Evolutionary conservation across 2,797 vertebrate species (phyloP).

Genomic region (Fringilla coelebs): DNA sequence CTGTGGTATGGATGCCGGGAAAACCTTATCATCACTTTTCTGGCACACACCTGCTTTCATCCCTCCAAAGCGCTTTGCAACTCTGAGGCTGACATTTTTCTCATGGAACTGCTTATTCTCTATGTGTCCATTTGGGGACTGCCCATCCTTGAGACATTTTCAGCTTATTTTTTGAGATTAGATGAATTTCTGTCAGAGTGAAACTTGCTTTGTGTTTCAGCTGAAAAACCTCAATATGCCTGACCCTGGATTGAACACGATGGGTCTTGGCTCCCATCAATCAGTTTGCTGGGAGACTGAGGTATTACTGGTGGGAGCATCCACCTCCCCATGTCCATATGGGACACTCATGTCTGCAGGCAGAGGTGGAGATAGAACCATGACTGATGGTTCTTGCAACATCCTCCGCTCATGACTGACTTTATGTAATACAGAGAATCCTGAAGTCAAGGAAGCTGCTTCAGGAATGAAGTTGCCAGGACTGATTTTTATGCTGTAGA

Average conservation of each 20-base stretch:
- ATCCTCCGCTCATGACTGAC: background rate
- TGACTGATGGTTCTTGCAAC: background rate
- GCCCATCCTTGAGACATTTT: background rate
- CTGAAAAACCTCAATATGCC: background rate
- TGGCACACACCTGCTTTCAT: background rate
- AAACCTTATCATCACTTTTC: background rate
- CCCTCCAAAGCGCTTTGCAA: background rate
- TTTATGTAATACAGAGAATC: background rate
- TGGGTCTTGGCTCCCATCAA: background rate
- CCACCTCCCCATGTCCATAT: accelerated
- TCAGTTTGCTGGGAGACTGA: background rate
- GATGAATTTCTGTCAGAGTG: background rate
- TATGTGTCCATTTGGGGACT: background rate
- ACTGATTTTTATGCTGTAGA: background rate
- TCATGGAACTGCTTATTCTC: background rate
- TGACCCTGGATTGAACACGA: background rate
- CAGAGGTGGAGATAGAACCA: background rate
- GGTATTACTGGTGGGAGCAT: background rate
- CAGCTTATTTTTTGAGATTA: background rate
- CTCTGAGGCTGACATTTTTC: background rate
- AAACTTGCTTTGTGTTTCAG: background rate
- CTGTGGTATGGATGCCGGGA: background rate
- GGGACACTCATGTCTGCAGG: background rate
- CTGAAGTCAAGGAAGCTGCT: background rate
- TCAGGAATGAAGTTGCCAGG: background rate